Base-by-base conservation (phyloP, 1,140 invertebrate genomes). In the Pemphigus obesinymphae region DNA sequence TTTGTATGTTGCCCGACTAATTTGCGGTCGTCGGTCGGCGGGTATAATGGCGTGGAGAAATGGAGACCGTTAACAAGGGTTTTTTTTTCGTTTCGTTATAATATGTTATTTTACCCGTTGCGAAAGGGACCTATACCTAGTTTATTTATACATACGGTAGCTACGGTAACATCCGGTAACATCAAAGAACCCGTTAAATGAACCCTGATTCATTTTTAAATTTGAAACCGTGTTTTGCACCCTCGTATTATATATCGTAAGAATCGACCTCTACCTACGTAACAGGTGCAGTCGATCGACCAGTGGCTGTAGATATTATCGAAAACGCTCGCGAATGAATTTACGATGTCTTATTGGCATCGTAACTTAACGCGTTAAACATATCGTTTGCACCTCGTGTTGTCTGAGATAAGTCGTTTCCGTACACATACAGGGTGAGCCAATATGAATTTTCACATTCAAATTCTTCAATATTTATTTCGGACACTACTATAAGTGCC, bases 181-280 rank as follows among this genome's bases (percentile, higher is more conserved):
- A 43, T 43, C n/a, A 45, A 70, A 70, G n/a, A 70, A 70, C 66
- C 37, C 20, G 23, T 43, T 70, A 70, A 26, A 45, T 13, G 15
- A n/a, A 68, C 63, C n/a, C 61, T 31, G 61, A 37, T 66, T 34
- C 63, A n/a, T 68, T 68, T 68, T 68, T 23, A 68, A 68, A 37
- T 10, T 11, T 1, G 43, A 20, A 63, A 63, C 61, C 61, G 17
- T 63, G 7, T 63, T 45, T 37, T 10, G 34, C 20, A 34, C 63
- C 17, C 34, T 45, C 68, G 68, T 29, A 40, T 13, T 70, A 10
- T 8, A 26, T 2, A 15, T 26, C 13, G 23, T 29, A 43, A 43
- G 6, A 17, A 34, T 63, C 29, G 2, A 23, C 50, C 8, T 13
- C 20, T 34, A 66, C 10, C 20, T 37, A 13, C 10, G 63, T 68